Conservation (phyloP, 2,888 invertebrate species). For the Candidula unifasciata region DNA sequence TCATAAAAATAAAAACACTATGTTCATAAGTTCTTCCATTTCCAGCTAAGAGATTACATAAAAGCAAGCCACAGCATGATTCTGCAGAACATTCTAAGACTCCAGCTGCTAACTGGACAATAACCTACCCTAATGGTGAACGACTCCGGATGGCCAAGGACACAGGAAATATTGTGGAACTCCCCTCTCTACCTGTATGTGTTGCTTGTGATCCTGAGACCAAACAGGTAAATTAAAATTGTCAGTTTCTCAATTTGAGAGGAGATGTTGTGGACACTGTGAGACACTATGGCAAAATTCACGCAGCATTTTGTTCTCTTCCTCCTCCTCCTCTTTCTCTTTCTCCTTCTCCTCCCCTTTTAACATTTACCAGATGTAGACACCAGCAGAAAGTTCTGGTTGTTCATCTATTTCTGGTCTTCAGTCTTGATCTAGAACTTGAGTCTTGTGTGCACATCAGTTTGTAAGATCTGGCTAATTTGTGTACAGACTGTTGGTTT, state of each 20-base stretch:
- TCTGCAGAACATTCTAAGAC: not conserved
- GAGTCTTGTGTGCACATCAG: too few relatives aligned
- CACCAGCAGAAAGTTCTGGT: too few relatives aligned
- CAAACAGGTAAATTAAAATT: constrained; percentile 67
- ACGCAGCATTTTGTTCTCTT: not conserved
- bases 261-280: not conserved
- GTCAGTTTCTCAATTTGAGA: not conserved
- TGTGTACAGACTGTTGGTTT: too few relatives aligned
- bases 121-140: constrained; percentile 73
- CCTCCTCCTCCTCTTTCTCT: too few relatives aligned
- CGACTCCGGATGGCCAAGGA: constrained; percentile 62
- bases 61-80: not conserved
- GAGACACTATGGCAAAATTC: not conserved
- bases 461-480: too few relatives aligned
- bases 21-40: too few relatives aligned
- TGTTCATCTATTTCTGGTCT: too few relatives aligned
- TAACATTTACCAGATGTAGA: too few relatives aligned
- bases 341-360: too few relatives aligned
- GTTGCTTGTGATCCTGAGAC: constrained; percentile 76
- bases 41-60: not conserved
- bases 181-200: constrained; percentile 69
- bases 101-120: constrained; percentile 62
- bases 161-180: constrained; percentile 59
- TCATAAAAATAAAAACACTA: too few relatives aligned
- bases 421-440: too few relatives aligned